Evolutionary conservation across 1,140 invertebrate species (phyloP).

Genomic region (Conopomorpha cramerella): DNA sequence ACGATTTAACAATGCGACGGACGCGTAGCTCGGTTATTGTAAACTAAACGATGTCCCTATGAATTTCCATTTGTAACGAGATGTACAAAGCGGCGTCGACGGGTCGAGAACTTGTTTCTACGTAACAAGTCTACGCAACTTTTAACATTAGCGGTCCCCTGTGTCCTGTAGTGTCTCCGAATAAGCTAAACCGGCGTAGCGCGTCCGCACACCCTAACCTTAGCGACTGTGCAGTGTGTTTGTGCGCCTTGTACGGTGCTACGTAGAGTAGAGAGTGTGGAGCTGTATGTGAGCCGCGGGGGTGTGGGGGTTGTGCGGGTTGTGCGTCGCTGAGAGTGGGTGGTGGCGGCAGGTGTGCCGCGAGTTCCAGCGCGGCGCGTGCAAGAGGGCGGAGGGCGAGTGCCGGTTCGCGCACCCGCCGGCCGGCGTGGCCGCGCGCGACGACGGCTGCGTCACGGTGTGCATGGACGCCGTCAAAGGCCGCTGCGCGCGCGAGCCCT

Average conservation of each 20-base stretch:
- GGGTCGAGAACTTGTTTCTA: no score
- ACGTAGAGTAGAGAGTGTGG: conserved; percentile 9
- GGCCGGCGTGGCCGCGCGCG: conserved; percentile 89
- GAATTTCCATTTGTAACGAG: no score
- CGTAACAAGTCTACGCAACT: no score
- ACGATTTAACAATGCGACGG: conserved; percentile 35
- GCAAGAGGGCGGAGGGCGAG: conserved; percentile 93
- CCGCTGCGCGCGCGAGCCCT: conserved; percentile 93
- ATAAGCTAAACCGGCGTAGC: no score
- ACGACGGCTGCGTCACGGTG: conserved; percentile 96
- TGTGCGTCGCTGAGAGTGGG: conserved; percentile 28
- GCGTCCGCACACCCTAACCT: no score
- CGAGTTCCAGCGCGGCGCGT: conserved; percentile 96
- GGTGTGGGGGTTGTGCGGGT: conserved; percentile 14
- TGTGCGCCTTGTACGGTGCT: no score
- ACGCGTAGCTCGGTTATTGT: conserved; percentile 28
- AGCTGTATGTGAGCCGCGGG: conserved; percentile 8
- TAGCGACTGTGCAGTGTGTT: no score
- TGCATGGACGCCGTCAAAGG: conserved; percentile 99
- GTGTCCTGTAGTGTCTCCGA: neutral
- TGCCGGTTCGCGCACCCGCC: conserved; percentile 98
- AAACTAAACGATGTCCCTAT: conserved; percentile 9
- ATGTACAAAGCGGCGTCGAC: conserved; percentile 42
- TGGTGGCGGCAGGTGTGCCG: conserved; percentile 87
- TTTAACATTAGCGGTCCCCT: no score